Evolutionary conservation across 2,888 invertebrate species (phyloP), one percentile per base, ranked within the genome.

Genomic region (Allygus modestus): DNA sequence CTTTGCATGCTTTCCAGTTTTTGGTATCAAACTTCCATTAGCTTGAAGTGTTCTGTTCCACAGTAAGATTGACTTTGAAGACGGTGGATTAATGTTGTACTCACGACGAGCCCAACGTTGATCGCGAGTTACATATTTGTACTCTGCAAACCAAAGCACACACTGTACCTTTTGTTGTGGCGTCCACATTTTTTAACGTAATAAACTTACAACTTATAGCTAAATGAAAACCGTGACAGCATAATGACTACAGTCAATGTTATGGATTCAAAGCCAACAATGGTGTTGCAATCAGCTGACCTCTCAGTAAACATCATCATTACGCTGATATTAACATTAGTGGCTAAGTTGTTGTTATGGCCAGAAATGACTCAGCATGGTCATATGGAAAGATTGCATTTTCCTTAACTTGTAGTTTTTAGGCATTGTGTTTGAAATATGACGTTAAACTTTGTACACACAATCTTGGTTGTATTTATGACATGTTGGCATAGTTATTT

Each of bases 21-120:
- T 69, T 31, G 69, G 61, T 28, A 61, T 61, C 23, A 61, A 61
- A 61, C 61, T 61, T 61, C 69, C 69, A 69, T 69, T 31, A 69
- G 37, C 69, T 69, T 69, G 69, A 69, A 69, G 69, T 69, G 28
- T 69, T 69, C 69, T 69, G 17, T 69, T 37, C 31, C n/a, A 33
- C 69, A 69, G 69, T 69, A 69, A n/a, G 69, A 69, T 69, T 69
- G 69, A 31, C 69, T 69, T 69, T 69, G 69, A 69, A 31, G 69
- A 33, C 33, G 69, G 33, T 61, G 69, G 33, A 33, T 69, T 33
- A 37, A 69, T 69, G 28, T 17, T 69, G 69, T 33, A 69, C 33
- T 69, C 69, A 33, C 37, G 37, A 31, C 33, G 69, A 69, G 69
- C 69, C n/a, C 69, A 5, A 69, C 69, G 69, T 58, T 20, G 54